Percentiles rank a stretch among this genome's conserved stretches.
Conservation (phyloP, 2,113 vertebrate species). For the Lagopus leucura region DNA sequence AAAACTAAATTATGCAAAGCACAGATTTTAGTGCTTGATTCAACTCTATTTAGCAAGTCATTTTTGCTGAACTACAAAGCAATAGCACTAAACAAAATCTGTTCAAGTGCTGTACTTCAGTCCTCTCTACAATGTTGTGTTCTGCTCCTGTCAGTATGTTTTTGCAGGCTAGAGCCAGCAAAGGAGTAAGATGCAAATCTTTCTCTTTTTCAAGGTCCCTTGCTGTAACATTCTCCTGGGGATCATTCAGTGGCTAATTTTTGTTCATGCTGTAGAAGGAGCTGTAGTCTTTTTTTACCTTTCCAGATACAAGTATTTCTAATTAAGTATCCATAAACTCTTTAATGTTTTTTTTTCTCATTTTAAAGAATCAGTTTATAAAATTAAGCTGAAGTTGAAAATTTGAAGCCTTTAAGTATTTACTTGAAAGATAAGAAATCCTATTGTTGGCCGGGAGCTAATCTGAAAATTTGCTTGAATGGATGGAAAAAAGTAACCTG, state of each 20-base stretch:
- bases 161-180: neutral
- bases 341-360: neutral
- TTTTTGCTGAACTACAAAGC: neutral
- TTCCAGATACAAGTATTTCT: neutral
- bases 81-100: neutral
- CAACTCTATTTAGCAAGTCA: accelerated
- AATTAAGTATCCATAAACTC: neutral
- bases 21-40: neutral
- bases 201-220: neutral
- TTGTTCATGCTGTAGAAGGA: neutral
- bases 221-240: neutral
- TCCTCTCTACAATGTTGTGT: neutral
- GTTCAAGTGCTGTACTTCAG: neutral
- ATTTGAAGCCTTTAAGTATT: neutral
- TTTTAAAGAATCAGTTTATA: neutral
- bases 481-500: neutral
- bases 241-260: neutral
- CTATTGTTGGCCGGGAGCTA: neutral
- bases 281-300: neutral
- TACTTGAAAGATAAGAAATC: neutral
- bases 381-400: neutral
- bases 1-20: neutral
- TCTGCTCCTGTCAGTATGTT: accelerated
- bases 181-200: neutral
- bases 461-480: neutral